A percentile compares a stretch with the other conserved stretches of the same genome.
These are phyloP conservation scores for Palythoa heliodiscus DNA, from an alignment of 92 coral and sea anemone species.

Conservation along the genomic window DNA sequence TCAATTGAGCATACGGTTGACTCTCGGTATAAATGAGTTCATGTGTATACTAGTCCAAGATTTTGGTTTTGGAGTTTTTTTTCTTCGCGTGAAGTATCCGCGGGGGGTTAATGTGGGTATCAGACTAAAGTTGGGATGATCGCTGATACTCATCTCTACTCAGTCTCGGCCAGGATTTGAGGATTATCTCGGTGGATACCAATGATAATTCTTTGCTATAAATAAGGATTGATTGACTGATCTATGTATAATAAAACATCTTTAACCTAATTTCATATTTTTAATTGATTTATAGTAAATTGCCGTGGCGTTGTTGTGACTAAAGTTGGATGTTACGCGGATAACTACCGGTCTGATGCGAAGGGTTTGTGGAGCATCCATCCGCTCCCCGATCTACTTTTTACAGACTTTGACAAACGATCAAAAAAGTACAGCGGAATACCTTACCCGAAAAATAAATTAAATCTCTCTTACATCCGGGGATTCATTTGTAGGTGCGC, in stretches of 20 bases:
- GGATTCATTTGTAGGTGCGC: conserved; percentile 35
- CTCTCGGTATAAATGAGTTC: no score
- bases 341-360: conserved; percentile 1
- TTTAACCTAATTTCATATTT: no score
- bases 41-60: no score
- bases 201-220: neutral
- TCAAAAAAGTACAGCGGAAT: conserved; percentile 35
- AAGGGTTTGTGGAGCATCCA: conserved; percentile 9
- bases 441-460: conserved; percentile 11
- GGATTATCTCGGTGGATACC: no score
- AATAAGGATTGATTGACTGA: neutral
- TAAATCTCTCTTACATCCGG: conserved; percentile 29
- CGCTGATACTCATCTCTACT: neutral
- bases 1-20: no score
- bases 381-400: conserved; percentile 27
- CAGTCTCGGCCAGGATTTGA: no score
- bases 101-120: no score
- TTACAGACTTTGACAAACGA: neutral
- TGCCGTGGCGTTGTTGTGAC: conserved; percentile 19
- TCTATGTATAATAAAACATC: neutral
- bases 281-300: neutral
- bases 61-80: no score
- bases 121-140: no score
- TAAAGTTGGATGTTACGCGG: conserved; percentile 38
- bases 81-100: no score